phyloP scores from a whole-genome alignment of 2,888 invertebrate genomes.

The Cephus spinipes region DNA sequence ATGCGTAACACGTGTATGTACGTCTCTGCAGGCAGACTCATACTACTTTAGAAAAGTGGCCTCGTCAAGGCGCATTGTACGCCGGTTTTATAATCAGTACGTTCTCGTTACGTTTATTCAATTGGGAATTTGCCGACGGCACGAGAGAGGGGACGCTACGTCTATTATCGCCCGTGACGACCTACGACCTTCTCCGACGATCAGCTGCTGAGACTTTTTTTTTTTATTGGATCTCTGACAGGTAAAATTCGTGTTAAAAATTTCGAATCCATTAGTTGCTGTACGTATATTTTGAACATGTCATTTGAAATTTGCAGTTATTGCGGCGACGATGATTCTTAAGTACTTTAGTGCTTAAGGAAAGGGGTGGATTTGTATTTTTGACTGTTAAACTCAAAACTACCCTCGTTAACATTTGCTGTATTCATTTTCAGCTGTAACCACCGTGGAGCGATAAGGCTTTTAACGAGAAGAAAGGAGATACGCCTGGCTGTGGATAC shows the following conservation, averaged over 20 bases:
- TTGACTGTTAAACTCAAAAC: not conserved
- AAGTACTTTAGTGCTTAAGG: not conserved
- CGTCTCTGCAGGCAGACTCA: slow-evolving; percentile 11
- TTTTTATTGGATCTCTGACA: not conserved
- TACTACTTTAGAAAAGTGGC: slow-evolving; percentile 28
- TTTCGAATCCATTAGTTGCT: too few species aligned
- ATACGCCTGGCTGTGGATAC: not conserved
- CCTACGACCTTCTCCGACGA: not conserved
- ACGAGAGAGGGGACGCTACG: not conserved
- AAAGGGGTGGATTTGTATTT: not conserved
- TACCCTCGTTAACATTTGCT: not conserved
- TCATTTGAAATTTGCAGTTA: not conserved
- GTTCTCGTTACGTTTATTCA: slow-evolving; percentile 4
- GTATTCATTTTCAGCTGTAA: not conserved
- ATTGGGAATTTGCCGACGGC: not conserved
- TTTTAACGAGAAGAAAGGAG: not conserved
- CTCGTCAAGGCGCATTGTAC: slow-evolving; percentile 50
- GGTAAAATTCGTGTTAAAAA: not conserved
- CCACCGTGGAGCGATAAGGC: not conserved
- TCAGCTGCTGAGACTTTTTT: not conserved
- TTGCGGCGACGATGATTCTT: not conserved
- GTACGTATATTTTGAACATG: too few species aligned
- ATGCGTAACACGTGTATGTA: slow-evolving; percentile 5
- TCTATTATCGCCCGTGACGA: too few species aligned
- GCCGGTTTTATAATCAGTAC: slow-evolving; percentile 46